A percentile compares a stretch with the other conserved stretches of the same genome.
phyloP scores from a whole-genome alignment of 2,888 invertebrate species.

The Neuroscelio doddi region DNA sequence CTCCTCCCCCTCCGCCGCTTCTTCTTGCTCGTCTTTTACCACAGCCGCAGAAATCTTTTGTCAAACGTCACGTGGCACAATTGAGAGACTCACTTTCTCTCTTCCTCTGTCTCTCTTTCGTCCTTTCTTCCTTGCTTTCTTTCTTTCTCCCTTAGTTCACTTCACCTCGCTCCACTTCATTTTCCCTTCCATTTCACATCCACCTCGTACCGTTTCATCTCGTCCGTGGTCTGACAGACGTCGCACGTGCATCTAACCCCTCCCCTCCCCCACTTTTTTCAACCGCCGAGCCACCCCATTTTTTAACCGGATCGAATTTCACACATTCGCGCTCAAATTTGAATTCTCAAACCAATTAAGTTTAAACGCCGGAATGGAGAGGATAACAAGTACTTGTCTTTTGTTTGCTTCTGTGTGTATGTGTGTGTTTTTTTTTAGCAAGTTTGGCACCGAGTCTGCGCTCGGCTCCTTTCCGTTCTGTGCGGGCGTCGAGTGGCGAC shows the following conservation, averaged over 20 bases:
- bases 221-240: slow-evolving; percentile 7
- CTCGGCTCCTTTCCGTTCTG: slow-evolving; percentile 55
- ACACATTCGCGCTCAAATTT: too few relatives aligned
- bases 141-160: slow-evolving; percentile 27
- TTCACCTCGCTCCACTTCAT: slow-evolving; percentile 32
- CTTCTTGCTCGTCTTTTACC: background rate
- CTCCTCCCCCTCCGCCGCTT: background rate
- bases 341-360: too few relatives aligned
- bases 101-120: slow-evolving; percentile 4
- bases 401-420: too few relatives aligned
- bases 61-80: slow-evolving; percentile 21
- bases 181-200: slow-evolving; percentile 29
- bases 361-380: too few relatives aligned
- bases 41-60: slow-evolving; percentile 1
- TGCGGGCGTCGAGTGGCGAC: slow-evolving; percentile 71
- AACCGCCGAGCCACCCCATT: slow-evolving; percentile 9
- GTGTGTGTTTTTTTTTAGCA: too few relatives aligned
- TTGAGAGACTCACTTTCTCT: slow-evolving; percentile 7
- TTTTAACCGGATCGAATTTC: too few relatives aligned
- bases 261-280: slow-evolving; percentile 13
- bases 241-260: slow-evolving; percentile 26
- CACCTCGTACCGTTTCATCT: slow-evolving; percentile 24
- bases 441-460: slow-evolving; percentile 33
- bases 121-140: slow-evolving; percentile 5
- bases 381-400: too few relatives aligned